A percentile compares a stretch with the other conserved stretches of the same genome.
Conservation (phyloP, 2,888 invertebrate species). For the Embidobia sp. region DNA sequence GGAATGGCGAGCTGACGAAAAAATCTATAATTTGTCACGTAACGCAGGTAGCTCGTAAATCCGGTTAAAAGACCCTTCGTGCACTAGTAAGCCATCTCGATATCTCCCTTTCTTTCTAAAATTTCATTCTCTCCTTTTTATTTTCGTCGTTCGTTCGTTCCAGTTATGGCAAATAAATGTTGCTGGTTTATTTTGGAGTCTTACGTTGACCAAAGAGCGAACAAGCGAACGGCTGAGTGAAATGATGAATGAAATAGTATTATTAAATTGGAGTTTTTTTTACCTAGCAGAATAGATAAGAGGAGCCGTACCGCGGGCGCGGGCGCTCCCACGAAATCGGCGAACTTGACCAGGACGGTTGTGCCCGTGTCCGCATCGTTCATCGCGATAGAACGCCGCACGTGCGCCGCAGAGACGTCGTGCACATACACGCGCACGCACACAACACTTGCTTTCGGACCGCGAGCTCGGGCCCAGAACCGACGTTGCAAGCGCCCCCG, state of each 20-base stretch:
- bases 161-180: too few relatives aligned
- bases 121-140: neutral
- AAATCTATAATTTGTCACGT: conserved; percentile 24
- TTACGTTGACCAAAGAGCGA: too few relatives aligned
- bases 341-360: conserved; percentile 23
- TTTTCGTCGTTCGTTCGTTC: too few relatives aligned
- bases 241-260: too few relatives aligned
- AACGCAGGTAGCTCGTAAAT: conserved; percentile 13
- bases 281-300: conserved; percentile 14
- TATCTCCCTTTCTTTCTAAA: too few relatives aligned
- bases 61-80: conserved; percentile 13
- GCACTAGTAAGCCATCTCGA: neutral
- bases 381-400: conserved; percentile 13
- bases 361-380: conserved; percentile 14
- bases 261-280: too few relatives aligned
- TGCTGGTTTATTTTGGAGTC: too few relatives aligned
- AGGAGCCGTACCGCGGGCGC: conserved; percentile 23
- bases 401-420: conserved; percentile 18
- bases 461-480: neutral
- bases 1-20: neutral
- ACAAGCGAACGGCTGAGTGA: too few relatives aligned
- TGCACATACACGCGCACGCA: conserved; percentile 10
- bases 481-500: neutral
- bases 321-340: conserved; percentile 25
- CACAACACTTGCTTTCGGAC: neutral